Conservation (phyloP, 2,888 invertebrate species). For the Drosophila conformis region DNA sequence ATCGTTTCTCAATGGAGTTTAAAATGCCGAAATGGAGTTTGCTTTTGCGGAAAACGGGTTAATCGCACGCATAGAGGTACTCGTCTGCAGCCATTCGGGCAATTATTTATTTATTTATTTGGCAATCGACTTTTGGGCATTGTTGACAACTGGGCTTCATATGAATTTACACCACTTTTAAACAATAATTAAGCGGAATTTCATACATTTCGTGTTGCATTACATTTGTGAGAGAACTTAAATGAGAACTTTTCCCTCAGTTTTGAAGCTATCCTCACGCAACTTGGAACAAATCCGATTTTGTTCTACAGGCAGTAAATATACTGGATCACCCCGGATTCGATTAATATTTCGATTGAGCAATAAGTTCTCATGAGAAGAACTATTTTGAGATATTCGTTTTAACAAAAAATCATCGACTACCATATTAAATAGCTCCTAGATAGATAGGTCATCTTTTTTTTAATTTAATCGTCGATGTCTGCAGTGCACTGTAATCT, state of each 20-base stretch:
- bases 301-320: background rate
- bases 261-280: background rate
- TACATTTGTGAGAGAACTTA: background rate
- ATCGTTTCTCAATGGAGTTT: conserved; percentile 9
- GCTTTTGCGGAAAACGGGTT: conserved; percentile 12
- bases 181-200: background rate
- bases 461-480: background rate
- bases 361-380: too few species aligned
- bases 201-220: background rate
- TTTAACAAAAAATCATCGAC: background rate
- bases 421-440: background rate
- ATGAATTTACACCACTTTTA: background rate
- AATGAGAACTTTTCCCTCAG: background rate
- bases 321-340: background rate
- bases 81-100: conserved; percentile 3
- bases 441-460: background rate
- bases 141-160: background rate
- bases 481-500: too few species aligned
- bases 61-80: conserved; percentile 12
- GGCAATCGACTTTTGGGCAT: background rate
- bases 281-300: background rate
- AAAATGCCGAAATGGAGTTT: background rate
- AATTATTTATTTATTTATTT: conserved; percentile 25
- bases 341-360: background rate
- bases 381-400: background rate